phyloP scores from a whole-genome alignment of 2,797 vertebrate species.

The Ctenochaetus hawaiiensis region DNA sequence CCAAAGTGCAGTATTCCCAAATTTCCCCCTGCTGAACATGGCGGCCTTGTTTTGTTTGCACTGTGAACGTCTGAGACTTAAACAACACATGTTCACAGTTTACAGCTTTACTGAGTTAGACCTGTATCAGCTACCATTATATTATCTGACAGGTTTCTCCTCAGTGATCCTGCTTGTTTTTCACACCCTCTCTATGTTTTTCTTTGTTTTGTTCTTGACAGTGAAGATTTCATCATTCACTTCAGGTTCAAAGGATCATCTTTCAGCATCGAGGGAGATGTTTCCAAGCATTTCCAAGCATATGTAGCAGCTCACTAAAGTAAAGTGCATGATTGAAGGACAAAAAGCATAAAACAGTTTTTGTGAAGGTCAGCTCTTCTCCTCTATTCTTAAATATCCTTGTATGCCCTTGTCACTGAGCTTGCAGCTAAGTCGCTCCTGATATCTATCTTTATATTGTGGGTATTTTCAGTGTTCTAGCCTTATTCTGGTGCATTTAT shows the following conservation, averaged over 20 bases:
- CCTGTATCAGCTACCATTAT: background rate
- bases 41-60: slow-evolving; percentile 16
- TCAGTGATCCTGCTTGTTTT: background rate
- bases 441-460: background rate
- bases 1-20: slow-evolving; percentile 18
- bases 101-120: background rate
- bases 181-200: background rate
- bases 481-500: background rate
- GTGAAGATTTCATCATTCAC: background rate
- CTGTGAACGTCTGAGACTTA: background rate
- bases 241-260: background rate
- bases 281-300: slow-evolving; percentile 3
- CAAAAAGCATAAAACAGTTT: slow-evolving; percentile 14
- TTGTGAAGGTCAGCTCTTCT: slow-evolving; percentile 15
- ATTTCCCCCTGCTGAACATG: slow-evolving; percentile 4
- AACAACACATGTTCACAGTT: background rate
- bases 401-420: background rate
- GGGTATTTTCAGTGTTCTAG: background rate
- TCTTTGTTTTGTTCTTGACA: background rate
- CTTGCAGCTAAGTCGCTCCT: background rate
- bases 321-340: background rate
- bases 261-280: slow-evolving; percentile 5
- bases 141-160: background rate
- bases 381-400: slow-evolving; percentile 10
- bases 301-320: background rate